Conservation (phyloP, 2,113 vertebrate species). For the Nipponia nippon region DNA sequence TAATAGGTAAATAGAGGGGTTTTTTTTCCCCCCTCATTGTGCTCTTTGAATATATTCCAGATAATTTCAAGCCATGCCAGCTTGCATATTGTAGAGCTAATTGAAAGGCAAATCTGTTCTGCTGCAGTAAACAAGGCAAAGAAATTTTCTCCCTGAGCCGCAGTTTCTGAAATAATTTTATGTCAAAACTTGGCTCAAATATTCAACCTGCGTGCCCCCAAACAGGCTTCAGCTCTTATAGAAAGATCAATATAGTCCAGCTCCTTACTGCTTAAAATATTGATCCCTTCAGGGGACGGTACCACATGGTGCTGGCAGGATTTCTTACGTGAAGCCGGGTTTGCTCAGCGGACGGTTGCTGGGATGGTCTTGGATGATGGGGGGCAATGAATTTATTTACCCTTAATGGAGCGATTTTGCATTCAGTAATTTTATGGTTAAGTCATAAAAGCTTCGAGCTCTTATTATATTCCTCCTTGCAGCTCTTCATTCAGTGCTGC, state of each 20-base stretch:
- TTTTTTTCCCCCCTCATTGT: rapidly evolving
- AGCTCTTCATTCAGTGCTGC: neutral
- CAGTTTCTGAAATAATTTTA: neutral
- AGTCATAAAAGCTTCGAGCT: neutral
- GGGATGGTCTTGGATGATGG: neutral
- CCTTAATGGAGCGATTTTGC: neutral
- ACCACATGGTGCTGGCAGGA: neutral
- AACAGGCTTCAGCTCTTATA: neutral
- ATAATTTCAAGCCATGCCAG: constrained; percentile 12
- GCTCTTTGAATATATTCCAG: neutral
- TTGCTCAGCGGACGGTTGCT: neutral
- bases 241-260: neutral
- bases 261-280: neutral
- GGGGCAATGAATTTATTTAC: neutral
- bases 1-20: neutral
- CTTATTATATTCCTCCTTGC: neutral
- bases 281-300: neutral
- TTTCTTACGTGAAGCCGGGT: neutral
- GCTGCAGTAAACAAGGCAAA: neutral
- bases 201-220: neutral
- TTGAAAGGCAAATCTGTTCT: constrained; percentile 23
- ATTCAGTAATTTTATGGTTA: neutral
- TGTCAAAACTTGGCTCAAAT: neutral
- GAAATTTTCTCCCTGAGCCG: neutral
- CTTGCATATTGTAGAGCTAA: neutral